Conservation (phyloP, 2,888 invertebrate genomes). For the Pristionchus japonicus region DNA sequence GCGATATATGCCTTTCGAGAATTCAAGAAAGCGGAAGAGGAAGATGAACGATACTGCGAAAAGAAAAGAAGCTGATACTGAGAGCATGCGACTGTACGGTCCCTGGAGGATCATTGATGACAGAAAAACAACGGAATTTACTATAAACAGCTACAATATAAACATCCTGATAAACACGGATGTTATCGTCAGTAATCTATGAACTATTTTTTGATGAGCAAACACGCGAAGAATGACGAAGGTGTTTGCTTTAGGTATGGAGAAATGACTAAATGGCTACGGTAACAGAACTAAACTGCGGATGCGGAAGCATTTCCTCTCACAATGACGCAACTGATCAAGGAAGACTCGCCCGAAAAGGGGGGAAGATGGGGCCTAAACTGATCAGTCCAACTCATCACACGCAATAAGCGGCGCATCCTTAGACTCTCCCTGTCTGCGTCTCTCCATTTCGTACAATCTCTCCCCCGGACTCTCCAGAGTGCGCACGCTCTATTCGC, state of each 20-base stretch:
- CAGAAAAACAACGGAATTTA: background rate
- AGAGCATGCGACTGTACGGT: background rate
- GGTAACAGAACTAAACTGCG: background rate
- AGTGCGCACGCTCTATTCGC: background rate
- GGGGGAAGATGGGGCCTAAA: background rate
- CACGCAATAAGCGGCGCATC: conserved; percentile 18
- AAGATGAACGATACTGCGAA: background rate
- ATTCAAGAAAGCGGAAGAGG: no score
- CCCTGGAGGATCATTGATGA: background rate
- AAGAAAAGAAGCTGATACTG: background rate
- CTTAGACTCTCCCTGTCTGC: background rate
- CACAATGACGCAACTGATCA: background rate
- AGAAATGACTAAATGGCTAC: no score
- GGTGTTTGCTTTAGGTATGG: no score
- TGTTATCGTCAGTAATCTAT: background rate
- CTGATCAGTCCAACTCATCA: conserved; percentile 7
- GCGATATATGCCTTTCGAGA: no score
- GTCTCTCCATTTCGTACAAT: background rate
- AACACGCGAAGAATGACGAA: no score
- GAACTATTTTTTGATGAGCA: background rate
- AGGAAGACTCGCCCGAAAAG: background rate
- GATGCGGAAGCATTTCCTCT: background rate
- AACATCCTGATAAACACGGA: background rate
- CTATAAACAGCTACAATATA: background rate
- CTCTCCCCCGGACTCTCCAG: background rate